Evolutionary conservation across 2,888 invertebrate genomes (phyloP).

Genomic region (Eutolmus rufibarbis): DNA sequence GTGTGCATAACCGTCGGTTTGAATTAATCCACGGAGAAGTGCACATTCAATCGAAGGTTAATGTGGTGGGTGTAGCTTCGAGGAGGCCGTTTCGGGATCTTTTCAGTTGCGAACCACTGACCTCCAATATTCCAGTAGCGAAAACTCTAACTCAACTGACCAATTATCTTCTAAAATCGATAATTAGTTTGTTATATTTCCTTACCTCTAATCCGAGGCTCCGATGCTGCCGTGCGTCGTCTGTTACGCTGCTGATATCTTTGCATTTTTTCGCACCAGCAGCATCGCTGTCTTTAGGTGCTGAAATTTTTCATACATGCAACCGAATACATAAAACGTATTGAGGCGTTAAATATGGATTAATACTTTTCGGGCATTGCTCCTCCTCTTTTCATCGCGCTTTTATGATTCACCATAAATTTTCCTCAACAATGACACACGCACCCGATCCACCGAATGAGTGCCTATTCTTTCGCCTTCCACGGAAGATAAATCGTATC

Average conservation of each 20-base stretch:
- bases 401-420: slow-evolving; percentile 20
- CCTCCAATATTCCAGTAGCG: background rate
- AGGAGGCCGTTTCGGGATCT: background rate
- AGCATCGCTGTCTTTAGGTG: background rate
- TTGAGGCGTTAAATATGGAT: slow-evolving; percentile 20
- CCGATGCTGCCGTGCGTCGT: background rate
- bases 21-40: background rate
- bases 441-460: background rate
- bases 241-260: background rate
- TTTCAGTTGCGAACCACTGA: background rate
- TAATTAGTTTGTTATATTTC: background rate
- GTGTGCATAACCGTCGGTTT: background rate
- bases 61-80: background rate
- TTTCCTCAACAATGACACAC: background rate
- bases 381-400: background rate
- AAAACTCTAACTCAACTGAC: background rate
- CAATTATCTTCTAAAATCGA: background rate
- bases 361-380: slow-evolving; percentile 3
- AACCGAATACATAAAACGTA: background rate
- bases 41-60: background rate
- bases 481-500: background rate
- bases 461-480: background rate
- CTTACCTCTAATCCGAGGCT: background rate
- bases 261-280: background rate
- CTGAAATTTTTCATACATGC: background rate